Base-by-base conservation (phyloP, 2,113 vertebrate species). In the Ovibos moschatus region DNA sequence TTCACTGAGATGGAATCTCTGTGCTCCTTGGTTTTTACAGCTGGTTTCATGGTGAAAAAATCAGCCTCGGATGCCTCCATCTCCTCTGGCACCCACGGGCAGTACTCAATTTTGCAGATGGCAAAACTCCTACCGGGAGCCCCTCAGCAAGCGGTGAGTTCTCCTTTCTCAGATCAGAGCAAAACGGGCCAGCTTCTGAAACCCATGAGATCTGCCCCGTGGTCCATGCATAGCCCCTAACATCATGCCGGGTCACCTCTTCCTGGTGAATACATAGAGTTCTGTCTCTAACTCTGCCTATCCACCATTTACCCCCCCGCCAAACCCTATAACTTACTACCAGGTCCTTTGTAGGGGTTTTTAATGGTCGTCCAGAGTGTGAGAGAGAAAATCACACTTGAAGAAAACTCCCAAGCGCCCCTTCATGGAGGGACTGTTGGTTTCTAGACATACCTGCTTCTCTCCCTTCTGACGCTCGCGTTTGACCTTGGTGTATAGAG, bases 71-170 rank as follows among this genome's bases (percentile, higher is more conserved):
- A 99, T 27, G 97, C n/a, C 11, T 98, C 98, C 51, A 98, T 98
- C 67, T 98, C 98, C 97, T 98, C 98, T 0, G 98, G 98, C 97
- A 98, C 96, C 81, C 97, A 98, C 0, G 94, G 98, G 5, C 94
- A 98, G 87, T 98, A 98, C n/a, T 99, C 99, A 1, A 98, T 99
- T 92, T 60, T 99, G 97, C 98, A 98, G 89, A 98, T 74, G 0
- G 98, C 99, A 1, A 99, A 98, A 93, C 98, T 99, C 67, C 98
- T 99, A 57, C 99, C 99, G 0, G 99, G 99, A 90, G 99, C 99
- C 0, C 99, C 98, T 43, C 99, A 99, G 97, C 98, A 99, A 62
- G 98, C 98, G 16, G 99, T 99, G 98, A 99, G 99, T 98, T 47
- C 78, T 78, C 60, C 30, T 11, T 6, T 6, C 33, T 30, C 11